These are phyloP conservation scores for Steinernema hermaphroditum DNA, from an alignment of 2,888 invertebrate genomes.

Conservation along the genomic window DNA sequence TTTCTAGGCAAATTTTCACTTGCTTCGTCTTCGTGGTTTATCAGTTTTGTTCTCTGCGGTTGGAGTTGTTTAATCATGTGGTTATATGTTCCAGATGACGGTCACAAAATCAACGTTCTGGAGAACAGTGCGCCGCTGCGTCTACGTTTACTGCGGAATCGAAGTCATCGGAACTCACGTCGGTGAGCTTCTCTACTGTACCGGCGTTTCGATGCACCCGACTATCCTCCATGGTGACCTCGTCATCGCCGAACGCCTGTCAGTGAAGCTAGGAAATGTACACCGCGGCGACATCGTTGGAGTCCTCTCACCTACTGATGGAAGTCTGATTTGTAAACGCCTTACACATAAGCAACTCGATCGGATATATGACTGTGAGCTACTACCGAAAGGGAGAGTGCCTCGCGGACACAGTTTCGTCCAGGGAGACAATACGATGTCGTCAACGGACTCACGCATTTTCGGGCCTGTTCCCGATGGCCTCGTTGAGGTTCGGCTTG, in stretches of 20 bases:
- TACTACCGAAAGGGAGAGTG: constrained; percentile 42
- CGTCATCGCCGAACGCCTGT: constrained; percentile 57
- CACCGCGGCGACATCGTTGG: constrained; percentile 59
- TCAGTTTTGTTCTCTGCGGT: no score
- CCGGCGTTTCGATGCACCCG: constrained; percentile 60
- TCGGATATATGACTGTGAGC: constrained; percentile 30
- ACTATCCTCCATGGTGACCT: constrained; percentile 61
- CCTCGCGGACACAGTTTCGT: constrained; percentile 60
- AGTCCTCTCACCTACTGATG: constrained; percentile 52
- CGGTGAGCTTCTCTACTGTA: constrained; percentile 44
- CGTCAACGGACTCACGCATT: constrained; percentile 57
- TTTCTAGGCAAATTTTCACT: no score
- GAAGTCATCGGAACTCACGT: constrained; percentile 46
- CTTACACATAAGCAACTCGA: constrained; percentile 36
- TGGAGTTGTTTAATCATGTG: no score
- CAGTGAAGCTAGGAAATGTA: constrained; percentile 39
- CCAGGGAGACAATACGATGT: constrained; percentile 53
- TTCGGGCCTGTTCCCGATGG: constrained; percentile 63
- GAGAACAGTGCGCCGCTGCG: neutral
- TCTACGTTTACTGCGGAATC: constrained; percentile 44
- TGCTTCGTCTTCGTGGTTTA: no score
- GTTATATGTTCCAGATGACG: constrained; percentile 10
- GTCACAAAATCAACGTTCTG: neutral
- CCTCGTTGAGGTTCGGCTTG: constrained; percentile 54
- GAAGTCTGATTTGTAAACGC: constrained; percentile 39